Evolutionary conservation across 2,113 vertebrate species (phyloP), one percentile per base, ranked within the genome.

Genomic region (Gopherus flavomarginatus): DNA sequence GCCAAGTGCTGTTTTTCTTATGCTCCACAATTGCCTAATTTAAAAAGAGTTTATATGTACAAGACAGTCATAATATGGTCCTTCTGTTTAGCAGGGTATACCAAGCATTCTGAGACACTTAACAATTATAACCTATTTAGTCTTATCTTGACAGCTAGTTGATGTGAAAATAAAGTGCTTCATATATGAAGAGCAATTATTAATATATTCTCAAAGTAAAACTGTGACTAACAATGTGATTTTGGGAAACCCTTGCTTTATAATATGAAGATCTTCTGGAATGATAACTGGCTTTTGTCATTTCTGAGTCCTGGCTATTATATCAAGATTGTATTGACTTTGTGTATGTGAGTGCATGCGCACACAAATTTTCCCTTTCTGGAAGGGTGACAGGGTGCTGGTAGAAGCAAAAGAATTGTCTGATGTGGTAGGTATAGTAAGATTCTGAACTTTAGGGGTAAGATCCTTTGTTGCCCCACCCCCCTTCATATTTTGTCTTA

Each of bases 201-300:
- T 90, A 91, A 50, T 94, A 53, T 91, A 50, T 59, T 85, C 88
- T 86, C 19, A 56, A 91, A 93, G 2, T 21, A 52, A 91, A 54
- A 85, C 42, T 89, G 4, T 89, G 52, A 42, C 27, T 90, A 42
- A 22, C 16, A 94, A 54, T 17, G 88, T 92, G 59, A 84, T 92
- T 69, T 91, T 81, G 85, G 44, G 53, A 38, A 0, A 94, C 62
- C 53, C 38, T 95, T 89, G 31, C 49, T 93, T 92, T 57, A 59
- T 89, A 50, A 22, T 80, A 85, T 52, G 35, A 44, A 49, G 27
- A 2, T 29, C 14, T 92, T 96, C 65, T 52, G 89, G 27, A 87
- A 91, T 35, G 52, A 81, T 81, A 83, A 1, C 35, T 69, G 35
- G 35, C 62, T 62, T 35, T 62, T 62, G 59, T 13, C 52, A 14